Percentiles rank a stretch among this genome's conserved stretches.
These are phyloP conservation scores for Sylvilagus floridanus DNA, from an alignment of 2,797 vertebrate species.

Conservation along the genomic window DNA sequence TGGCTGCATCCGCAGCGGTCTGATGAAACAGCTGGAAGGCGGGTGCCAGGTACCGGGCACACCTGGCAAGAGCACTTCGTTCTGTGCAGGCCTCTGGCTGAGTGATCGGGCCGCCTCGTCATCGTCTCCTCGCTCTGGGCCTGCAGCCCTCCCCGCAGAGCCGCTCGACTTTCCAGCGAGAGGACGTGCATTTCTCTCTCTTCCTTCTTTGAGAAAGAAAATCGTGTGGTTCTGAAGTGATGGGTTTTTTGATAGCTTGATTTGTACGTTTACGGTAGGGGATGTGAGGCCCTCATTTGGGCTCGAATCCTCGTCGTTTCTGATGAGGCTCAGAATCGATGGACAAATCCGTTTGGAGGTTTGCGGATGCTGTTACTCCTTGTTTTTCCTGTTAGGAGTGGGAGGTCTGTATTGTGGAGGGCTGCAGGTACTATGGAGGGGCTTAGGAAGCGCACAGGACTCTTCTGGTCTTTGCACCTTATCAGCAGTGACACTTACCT, in stretches of 20 bases:
- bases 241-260: neutral
- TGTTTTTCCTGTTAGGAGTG: neutral
- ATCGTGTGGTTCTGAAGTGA: neutral
- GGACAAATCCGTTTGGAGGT: neutral
- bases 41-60: neutral
- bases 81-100: slow-evolving; percentile 1
- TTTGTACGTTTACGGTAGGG: neutral
- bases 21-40: slow-evolving; percentile 75
- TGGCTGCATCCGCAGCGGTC: slow-evolving; percentile 15
- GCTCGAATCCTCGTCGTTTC: neutral
- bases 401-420: neutral
- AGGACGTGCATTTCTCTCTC: neutral
- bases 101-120: neutral
- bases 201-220: too few species aligned
- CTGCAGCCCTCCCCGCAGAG: neutral
- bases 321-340: neutral
- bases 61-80: slow-evolving; percentile 26
- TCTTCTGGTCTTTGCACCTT: neutral
- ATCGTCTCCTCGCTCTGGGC: neutral
- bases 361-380: neutral
- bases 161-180: neutral
- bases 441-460: accelerated
- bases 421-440: neutral
- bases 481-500: neutral
- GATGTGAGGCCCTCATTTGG: neutral